Evolutionary conservation across 2,888 invertebrate genomes (phyloP).

Genomic region (Synergus laeviventris): DNA sequence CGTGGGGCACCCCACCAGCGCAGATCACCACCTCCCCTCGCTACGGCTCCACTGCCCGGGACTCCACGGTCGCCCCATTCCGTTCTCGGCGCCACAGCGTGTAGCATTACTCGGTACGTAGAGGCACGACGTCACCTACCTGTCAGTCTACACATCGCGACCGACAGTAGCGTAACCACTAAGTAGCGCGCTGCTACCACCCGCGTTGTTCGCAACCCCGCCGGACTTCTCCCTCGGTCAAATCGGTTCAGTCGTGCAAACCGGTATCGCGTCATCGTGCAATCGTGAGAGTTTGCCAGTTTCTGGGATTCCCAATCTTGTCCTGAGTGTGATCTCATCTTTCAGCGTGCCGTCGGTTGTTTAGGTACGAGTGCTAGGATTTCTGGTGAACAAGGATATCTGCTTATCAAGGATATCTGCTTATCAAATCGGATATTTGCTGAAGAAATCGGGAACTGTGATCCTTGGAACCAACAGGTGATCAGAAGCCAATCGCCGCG

Average conservation of each 20-base stretch:
- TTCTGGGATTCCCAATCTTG: background rate
- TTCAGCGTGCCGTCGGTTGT: slow-evolving; percentile 17
- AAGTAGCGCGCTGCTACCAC: slow-evolving; percentile 43
- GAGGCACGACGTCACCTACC: slow-evolving; percentile 54
- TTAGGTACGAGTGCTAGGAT: slow-evolving; percentile 4
- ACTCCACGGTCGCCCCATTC: slow-evolving; percentile 75
- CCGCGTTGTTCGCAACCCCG: slow-evolving; percentile 1
- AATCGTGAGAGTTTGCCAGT: slow-evolving; percentile 1
- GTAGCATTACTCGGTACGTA: slow-evolving; percentile 67
- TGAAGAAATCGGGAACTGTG: slow-evolving; percentile 3
- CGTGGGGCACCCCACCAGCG: slow-evolving; percentile 54
- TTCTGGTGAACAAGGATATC: background rate
- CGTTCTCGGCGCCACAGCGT: slow-evolving; percentile 75
- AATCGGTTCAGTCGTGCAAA: slow-evolving; percentile 22
- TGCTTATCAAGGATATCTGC: background rate
- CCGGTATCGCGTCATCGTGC: slow-evolving; percentile 21
- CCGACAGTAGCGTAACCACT: slow-evolving; percentile 44
- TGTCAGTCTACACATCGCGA: slow-evolving; percentile 49
- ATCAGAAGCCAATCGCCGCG: slow-evolving; percentile 48
- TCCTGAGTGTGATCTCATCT: background rate
- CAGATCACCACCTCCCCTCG: slow-evolving; percentile 67
- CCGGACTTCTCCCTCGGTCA: background rate
- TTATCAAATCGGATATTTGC: background rate
- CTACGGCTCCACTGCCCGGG: slow-evolving; percentile 75
- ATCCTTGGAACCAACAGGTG: slow-evolving; percentile 51